These are phyloP conservation scores for Wiebesia pumilae DNA, from an alignment of 1,140 invertebrate genomes.

Conservation along the genomic window DNA sequence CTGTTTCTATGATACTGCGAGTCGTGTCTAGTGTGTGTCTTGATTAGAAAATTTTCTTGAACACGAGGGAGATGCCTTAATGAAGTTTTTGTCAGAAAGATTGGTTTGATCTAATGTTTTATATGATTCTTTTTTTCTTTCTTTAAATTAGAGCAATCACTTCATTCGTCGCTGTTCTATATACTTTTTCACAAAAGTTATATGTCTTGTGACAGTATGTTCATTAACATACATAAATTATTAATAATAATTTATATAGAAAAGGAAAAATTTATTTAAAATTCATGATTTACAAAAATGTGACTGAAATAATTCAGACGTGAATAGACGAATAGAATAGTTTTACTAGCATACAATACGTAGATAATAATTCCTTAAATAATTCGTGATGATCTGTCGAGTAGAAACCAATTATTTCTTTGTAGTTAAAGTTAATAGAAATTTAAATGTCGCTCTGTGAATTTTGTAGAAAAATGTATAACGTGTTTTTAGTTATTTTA, in stretches of 20 bases:
- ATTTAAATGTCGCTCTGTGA: not conserved
- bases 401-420: not conserved
- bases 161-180: too few relatives aligned
- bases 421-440: not conserved
- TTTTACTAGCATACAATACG: not conserved
- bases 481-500: too few relatives aligned
- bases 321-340: not conserved
- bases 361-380: not conserved
- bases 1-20: not conserved
- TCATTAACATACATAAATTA: too few relatives aligned
- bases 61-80: not conserved
- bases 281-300: not conserved
- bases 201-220: too few relatives aligned
- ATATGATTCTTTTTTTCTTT: not conserved
- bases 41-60: constrained; percentile 37
- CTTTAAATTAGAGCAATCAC: not conserved
- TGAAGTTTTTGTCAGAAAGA: not conserved
- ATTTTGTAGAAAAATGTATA: not conserved
- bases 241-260: too few relatives aligned
- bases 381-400: not conserved
- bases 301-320: too few relatives aligned
- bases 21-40: constrained; percentile 11
- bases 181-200: too few relatives aligned
- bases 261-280: not conserved
- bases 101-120: not conserved